A percentile compares a stretch with the other conserved stretches of the same genome.
phyloP scores from a whole-genome alignment of 2,797 vertebrate genomes.

The Crocidura indochinensis region DNA sequence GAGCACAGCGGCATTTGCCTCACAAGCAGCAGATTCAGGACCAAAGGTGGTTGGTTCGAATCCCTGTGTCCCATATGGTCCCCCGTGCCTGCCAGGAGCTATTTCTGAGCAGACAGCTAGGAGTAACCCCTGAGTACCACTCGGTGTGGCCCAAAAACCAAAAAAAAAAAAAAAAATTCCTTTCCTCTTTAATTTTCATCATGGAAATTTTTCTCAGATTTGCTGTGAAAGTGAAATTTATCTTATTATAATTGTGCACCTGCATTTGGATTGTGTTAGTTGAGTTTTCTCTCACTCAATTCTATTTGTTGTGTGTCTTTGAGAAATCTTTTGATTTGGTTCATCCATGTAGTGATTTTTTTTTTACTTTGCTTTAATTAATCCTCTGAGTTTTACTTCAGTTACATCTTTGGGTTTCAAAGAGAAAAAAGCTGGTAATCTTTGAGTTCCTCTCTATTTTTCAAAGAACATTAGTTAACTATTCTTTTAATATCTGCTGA shows the following conservation, averaged over 20 bases:
- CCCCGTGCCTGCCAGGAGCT: too few species aligned
- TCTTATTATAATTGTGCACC: not conserved
- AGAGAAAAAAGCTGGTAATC: not conserved
- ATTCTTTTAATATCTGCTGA: not conserved
- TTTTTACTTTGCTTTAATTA: not conserved
- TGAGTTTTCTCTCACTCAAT: not conserved
- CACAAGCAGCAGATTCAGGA: too few species aligned
- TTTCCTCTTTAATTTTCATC: not conserved
- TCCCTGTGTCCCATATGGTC: too few species aligned
- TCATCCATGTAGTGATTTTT: not conserved
- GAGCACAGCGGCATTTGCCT: too few species aligned
- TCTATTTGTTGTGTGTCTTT: not conserved
- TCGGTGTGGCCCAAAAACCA: too few species aligned
- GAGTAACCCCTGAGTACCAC: too few species aligned
- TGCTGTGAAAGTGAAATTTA: not conserved
- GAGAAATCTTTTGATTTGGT: conserved; percentile 23
- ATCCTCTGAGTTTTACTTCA: not conserved
- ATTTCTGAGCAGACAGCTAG: too few species aligned
- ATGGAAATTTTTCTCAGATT: not conserved
- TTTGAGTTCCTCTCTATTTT: not conserved
- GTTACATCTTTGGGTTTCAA: conserved; percentile 10
- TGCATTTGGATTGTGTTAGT: not conserved
- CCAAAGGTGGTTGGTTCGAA: too few species aligned
- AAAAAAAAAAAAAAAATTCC: too few species aligned
- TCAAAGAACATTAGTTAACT: not conserved